Base-by-base conservation (phyloP, 2,888 invertebrate genomes). In the Atethmia centrago region DNA sequence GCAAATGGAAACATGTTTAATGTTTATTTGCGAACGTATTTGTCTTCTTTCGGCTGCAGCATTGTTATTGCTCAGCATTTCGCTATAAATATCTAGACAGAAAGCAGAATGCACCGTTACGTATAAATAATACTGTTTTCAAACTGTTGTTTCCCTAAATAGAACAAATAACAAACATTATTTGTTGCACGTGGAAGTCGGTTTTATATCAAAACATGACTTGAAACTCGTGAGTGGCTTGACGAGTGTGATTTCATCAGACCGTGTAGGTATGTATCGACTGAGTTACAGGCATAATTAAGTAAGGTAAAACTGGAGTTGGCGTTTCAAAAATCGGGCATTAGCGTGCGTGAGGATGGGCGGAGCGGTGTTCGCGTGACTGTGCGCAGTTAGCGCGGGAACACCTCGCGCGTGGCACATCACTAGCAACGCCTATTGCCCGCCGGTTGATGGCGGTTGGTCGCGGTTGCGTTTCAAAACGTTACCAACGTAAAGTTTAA, bases 381-480 rank as follows among this genome's bases (percentile, higher is more conserved):
- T 85, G 68, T 74, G 86, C 87, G 94, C 95, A 95, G 94, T 96
- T 94, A 95, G 89, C 90, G 89, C 90, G 91, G 94, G 93, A 94
- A 94, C 95, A 95, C 95, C 95, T 95, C 92, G 91, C 86, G 88
- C 90, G 88, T 91, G 91, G 93, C 92, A 94, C 94, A 94, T 95
- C 95, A 94, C 95, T 93, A 95, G 94, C 91, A 92, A 95, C 95
- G 95, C 95, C 95, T 95, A 93, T 94, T 92, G 90, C 91, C 84
- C 85, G 85, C 77, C 84, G 85, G 89, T 87, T 89, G 87, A 81
- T 87, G 88, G 88, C 90, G 90, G 90, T 91, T 88, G 88, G 85
- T 81, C 81, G 87, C 88, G 84, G 88, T 87, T 88, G 84, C 81
- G 74, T 85, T 90, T 85, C 70, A 83, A 88, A 88, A 85, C 82